Base-by-base conservation (phyloP, 2,113 vertebrate species). In the Myotis davidii region DNA sequence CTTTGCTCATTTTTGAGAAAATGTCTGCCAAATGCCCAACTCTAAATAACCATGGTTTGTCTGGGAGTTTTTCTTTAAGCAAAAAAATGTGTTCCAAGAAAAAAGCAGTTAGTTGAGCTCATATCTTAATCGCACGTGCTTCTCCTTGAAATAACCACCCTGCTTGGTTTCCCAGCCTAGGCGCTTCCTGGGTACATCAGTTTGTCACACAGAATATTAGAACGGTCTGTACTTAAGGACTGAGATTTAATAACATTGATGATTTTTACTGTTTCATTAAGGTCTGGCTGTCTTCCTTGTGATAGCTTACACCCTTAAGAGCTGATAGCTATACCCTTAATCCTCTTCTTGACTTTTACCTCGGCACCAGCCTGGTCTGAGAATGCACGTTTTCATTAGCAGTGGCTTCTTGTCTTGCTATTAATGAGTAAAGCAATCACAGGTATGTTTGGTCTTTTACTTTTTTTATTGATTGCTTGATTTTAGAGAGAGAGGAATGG, bases 1-100 rank as follows among this genome's bases (percentile, higher is more conserved):
- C 45, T 94, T 95, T 97, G 96, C 94, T 97, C 96, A 95, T 97
- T 95, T 97, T 81, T 67, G 48, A 92, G 88, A 90, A 96, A 88
- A 90, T 29, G 87, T 67, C 90, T 97, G 96, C 95, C 90, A 95
- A 97, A 90, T 82, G 94, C 92, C 91, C 92, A 77, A 88, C 45
- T 97, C 72, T 94, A 79, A 96, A 96, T 91, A 97, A 96, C 91
- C n/a, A 42, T 54, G 27, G 76, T 90, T 96, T 94, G 92, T 90
- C 74, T 97, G 54, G 77, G 90, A 94, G 90, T 76, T 84, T 64
- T 95, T 92, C 90, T 95, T 93, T 93, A 91, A 95, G 95, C 42
- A 91, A 95, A 95, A 96, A 96, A 89, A 1, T 39, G 9, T 87
- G 92, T 96, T 96, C 74, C 56, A 87, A 74, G 56, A 85, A 86